These are phyloP conservation scores for Malachius bipustulatus DNA, from an alignment of 2,888 invertebrate species.

Conservation along the genomic window DNA sequence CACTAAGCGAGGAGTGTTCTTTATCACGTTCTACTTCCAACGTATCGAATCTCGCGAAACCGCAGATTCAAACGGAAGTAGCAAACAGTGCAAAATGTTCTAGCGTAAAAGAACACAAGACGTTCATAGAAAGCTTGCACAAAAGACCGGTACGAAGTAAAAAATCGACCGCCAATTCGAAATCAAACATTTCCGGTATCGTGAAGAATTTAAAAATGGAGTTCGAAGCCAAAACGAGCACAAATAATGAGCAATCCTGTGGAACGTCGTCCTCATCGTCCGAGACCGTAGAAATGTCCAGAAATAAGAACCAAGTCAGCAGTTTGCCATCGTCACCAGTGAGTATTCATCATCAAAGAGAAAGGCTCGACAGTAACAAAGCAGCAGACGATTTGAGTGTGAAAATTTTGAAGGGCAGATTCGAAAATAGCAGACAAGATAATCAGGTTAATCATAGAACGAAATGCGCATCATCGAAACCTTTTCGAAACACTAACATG, in stretches of 20 bases:
- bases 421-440: constrained; percentile 43
- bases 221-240: constrained; percentile 66
- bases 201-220: constrained; percentile 79
- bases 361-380: constrained; percentile 20
- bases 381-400: constrained; percentile 54
- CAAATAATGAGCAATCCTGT: constrained; percentile 31
- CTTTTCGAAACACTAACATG: not conserved
- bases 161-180: constrained; percentile 31
- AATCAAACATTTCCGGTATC: constrained; percentile 45
- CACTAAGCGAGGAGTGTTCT: constrained; percentile 27
- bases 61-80: constrained; percentile 33
- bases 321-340: constrained; percentile 55
- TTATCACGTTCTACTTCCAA: constrained; percentile 33
- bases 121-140: constrained; percentile 39
- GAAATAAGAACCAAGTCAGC: constrained; percentile 18
- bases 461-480: constrained; percentile 13
- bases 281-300: constrained; percentile 11
- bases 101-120: constrained; percentile 43
- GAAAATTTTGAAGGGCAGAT: constrained; percentile 62
- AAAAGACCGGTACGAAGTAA: constrained; percentile 32
- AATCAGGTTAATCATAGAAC: constrained; percentile 25
- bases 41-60: constrained; percentile 23
- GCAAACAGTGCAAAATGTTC: constrained; percentile 38
- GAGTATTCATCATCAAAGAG: constrained; percentile 40
- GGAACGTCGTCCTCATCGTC: constrained; percentile 12